phyloP scores from a whole-genome alignment of 23 tunicate genomes.

The Trididemnum clinides region DNA sequence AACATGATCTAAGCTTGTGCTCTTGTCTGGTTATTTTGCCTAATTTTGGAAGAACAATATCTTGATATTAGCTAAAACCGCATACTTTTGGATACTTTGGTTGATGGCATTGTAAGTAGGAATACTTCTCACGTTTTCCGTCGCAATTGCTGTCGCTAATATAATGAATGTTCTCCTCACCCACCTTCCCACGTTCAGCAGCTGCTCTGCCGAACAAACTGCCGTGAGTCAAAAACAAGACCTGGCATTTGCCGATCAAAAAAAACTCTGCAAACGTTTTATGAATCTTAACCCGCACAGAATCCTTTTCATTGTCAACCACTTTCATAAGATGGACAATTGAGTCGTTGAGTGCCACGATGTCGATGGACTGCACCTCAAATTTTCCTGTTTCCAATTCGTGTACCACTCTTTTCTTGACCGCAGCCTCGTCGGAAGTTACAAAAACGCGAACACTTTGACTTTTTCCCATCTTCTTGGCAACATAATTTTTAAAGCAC shows the following conservation, averaged over 20 bases:
- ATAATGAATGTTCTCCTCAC: slow-evolving; percentile 34
- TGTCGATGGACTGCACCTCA: slow-evolving; percentile 39
- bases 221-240: slow-evolving; percentile 84
- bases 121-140: slow-evolving; percentile 80
- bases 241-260: slow-evolving; percentile 68
- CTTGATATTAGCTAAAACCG: slow-evolving; percentile 22
- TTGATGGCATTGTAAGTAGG: slow-evolving; percentile 84
- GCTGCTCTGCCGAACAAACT: slow-evolving; percentile 90
- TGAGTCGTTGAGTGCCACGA: slow-evolving; percentile 76
- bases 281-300: slow-evolving; percentile 14
- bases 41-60: too few species aligned
- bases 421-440: slow-evolving; percentile 66
- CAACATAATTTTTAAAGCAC: slow-evolving; percentile 70
- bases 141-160: slow-evolving; percentile 92
- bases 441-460: slow-evolving; percentile 53
- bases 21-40: too few species aligned
- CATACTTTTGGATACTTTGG: slow-evolving; percentile 87
- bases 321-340: slow-evolving; percentile 88
- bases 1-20: too few species aligned
- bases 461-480: neutral
- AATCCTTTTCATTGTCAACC: slow-evolving; percentile 8
- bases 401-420: slow-evolving; percentile 52
- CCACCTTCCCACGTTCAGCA: slow-evolving; percentile 56
- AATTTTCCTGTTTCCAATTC: slow-evolving; percentile 26
- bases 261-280: slow-evolving; percentile 92